These are phyloP conservation scores for Steatornis caripensis DNA, from an alignment of 2,113 vertebrate species.

Conservation along the genomic window DNA sequence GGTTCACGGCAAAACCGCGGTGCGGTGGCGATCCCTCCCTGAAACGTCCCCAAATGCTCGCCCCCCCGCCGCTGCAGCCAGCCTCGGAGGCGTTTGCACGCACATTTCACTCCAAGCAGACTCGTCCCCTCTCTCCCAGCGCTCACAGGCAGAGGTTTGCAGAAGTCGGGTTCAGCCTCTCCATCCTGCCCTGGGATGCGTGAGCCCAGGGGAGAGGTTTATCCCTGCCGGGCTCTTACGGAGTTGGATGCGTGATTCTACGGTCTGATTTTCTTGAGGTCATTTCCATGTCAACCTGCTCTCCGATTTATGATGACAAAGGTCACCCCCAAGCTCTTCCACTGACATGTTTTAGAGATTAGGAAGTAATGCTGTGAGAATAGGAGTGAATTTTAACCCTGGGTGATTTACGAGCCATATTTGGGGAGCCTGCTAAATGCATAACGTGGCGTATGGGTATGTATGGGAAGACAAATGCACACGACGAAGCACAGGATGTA, in stretches of 20 bases:
- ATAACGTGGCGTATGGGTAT: background rate
- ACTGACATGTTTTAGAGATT: conserved; percentile 42
- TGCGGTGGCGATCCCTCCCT: background rate
- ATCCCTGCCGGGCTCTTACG: background rate
- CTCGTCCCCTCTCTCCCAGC: background rate
- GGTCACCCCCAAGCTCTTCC: conserved; percentile 15
- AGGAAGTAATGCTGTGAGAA: conserved; percentile 27
- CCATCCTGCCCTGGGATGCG: background rate
- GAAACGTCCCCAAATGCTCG: background rate
- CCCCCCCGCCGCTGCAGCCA: background rate
- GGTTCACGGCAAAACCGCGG: background rate
- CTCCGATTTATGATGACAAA: conserved; percentile 30
- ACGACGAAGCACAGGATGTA: background rate
- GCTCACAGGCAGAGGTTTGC: background rate
- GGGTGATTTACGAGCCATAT: background rate
- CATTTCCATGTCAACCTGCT: conserved; percentile 2
- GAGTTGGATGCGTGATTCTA: background rate
- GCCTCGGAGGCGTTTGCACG: background rate
- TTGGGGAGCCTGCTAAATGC: background rate
- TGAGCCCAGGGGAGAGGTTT: background rate
- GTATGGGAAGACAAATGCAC: background rate
- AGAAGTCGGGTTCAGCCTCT: background rate
- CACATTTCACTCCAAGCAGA: background rate
- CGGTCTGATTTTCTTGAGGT: background rate
- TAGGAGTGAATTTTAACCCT: background rate